Conservation (phyloP, 2,113 vertebrate species). For the Oostethus manadensis region DNA sequence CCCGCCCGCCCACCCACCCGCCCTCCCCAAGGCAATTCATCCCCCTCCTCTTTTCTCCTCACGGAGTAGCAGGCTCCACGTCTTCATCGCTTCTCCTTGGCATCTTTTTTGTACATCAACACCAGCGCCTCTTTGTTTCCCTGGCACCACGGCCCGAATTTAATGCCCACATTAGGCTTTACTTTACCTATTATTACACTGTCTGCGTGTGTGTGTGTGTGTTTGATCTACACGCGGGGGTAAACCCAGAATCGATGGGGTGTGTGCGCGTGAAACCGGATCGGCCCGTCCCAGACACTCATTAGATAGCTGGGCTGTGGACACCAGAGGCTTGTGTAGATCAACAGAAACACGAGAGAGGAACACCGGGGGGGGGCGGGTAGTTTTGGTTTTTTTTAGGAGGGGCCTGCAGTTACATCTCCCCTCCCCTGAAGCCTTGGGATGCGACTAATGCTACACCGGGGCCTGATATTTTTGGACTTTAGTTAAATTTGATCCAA, state of each 20-base stretch:
- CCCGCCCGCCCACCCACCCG: neutral
- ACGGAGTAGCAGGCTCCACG: constrained; percentile 51
- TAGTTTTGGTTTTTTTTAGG: neutral
- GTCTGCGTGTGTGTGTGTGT: neutral
- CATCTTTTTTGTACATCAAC: constrained; percentile 38
- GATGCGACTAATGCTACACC: neutral
- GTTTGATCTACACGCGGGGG: constrained; percentile 24
- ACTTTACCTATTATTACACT: neutral
- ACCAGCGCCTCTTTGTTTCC: constrained; percentile 34
- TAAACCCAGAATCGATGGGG: constrained; percentile 50
- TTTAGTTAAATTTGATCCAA: neutral
- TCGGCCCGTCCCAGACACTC: constrained; percentile 42
- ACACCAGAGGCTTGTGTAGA: constrained; percentile 62
- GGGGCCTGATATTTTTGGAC: neutral
- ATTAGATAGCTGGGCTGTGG: constrained; percentile 53
- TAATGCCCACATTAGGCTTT: constrained; percentile 20
- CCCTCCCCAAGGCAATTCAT: constrained; percentile 8
- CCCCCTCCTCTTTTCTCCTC: constrained; percentile 26
- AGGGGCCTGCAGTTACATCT: constrained; percentile 8
- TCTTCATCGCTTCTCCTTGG: constrained; percentile 36
- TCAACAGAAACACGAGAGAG: constrained; percentile 61
- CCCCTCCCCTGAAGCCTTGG: neutral
- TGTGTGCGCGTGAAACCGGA: constrained; percentile 49
- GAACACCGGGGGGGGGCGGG: constrained; percentile 10
- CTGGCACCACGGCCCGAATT: neutral